phyloP scores from a whole-genome alignment of 2,797 vertebrate species.

The Diceros bicornis region DNA sequence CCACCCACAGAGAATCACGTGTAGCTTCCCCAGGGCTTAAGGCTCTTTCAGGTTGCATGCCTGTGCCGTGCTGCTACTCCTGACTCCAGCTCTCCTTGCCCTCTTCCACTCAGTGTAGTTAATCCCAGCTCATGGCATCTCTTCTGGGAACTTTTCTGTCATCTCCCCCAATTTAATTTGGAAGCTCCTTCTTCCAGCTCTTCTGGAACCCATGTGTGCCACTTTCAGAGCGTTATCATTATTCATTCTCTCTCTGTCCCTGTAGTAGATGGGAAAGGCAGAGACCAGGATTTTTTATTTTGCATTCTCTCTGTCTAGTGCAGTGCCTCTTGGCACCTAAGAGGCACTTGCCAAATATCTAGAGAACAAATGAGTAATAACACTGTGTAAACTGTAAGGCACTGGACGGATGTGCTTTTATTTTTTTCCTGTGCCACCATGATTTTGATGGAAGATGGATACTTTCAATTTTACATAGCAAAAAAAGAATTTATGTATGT shows the following conservation, averaged over 20 bases:
- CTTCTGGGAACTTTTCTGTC: neutral
- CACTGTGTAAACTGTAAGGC: neutral
- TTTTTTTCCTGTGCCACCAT: neutral
- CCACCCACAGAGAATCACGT: neutral
- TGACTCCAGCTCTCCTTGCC: fast-evolving
- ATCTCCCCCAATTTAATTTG: neutral
- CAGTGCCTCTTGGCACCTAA: neutral
- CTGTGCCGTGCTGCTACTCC: neutral
- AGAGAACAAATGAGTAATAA: slow-evolving; percentile 13
- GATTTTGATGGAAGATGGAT: slow-evolving; percentile 52
- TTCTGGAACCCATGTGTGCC: neutral
- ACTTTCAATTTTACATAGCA: slow-evolving; percentile 19
- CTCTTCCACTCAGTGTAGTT: neutral
- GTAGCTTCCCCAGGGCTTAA: neutral
- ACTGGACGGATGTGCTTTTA: neutral
- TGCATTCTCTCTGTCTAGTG: neutral
- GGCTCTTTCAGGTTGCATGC: no score
- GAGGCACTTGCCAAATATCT: neutral
- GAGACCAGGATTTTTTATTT: neutral
- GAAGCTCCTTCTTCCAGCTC: neutral
- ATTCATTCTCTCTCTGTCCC: neutral
- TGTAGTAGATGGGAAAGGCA: neutral
- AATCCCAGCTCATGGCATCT: neutral
- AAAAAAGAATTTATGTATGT: neutral
- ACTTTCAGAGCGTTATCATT: neutral